Evolutionary conservation across 1,140 invertebrate genomes (phyloP).

Genomic region (Cryptotermes secundus): DNA sequence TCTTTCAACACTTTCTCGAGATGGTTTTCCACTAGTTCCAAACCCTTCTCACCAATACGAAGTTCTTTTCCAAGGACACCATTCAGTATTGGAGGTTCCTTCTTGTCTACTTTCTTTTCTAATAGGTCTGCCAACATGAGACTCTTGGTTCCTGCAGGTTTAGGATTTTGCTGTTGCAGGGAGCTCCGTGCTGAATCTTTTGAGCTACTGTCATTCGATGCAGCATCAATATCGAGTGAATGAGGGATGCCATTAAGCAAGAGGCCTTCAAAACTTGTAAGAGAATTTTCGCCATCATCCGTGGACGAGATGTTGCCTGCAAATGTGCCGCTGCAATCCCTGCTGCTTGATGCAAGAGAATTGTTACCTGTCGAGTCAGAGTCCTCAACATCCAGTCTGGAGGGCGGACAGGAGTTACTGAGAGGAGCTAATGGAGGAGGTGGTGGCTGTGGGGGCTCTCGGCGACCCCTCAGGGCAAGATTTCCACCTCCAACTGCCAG

Average conservation of each 20-base stretch:
- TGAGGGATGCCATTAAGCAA: conserved; percentile 58
- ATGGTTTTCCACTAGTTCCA: conserved; percentile 63
- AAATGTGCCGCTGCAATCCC: conserved; percentile 35
- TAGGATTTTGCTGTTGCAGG: conserved; percentile 53
- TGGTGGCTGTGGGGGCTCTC: conserved; percentile 39
- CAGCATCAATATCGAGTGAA: conserved; percentile 54
- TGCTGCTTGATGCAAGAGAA: conserved; percentile 56
- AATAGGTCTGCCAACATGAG: conserved; percentile 68
- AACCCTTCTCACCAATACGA: conserved; percentile 59
- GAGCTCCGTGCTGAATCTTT: conserved; percentile 38
- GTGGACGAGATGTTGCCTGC: conserved; percentile 45
- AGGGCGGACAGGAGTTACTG: conserved; percentile 39
- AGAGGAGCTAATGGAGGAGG: conserved; percentile 53
- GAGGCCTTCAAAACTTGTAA: conserved; percentile 64
- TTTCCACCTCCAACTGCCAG: conserved; percentile 8
- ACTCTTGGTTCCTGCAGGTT: conserved; percentile 46
- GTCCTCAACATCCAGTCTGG: conserved; percentile 48
- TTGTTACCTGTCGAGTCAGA: conserved; percentile 58
- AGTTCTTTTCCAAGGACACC: conserved; percentile 60
- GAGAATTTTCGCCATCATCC: conserved; percentile 60
- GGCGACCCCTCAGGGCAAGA: conserved; percentile 38
- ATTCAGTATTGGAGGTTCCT: conserved; percentile 55
- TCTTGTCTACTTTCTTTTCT: conserved; percentile 64
- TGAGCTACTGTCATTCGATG: conserved; percentile 38
- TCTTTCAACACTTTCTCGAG: conserved; percentile 54